phyloP scores from a whole-genome alignment of 2,113 vertebrate species.

The Rhabdornis inornatus region DNA sequence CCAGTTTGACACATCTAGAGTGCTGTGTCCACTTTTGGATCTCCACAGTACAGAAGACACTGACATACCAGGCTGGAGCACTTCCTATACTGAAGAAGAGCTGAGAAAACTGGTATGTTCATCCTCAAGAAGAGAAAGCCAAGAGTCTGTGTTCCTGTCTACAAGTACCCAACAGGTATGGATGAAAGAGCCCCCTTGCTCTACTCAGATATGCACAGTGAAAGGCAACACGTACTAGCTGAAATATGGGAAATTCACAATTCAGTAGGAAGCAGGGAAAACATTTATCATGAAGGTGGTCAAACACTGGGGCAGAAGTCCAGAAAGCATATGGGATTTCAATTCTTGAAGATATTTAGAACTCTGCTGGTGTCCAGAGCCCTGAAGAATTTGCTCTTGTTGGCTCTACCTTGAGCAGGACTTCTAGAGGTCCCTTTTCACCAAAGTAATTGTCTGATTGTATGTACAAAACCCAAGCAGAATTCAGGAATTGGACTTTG shows the following conservation, averaged over 20 bases:
- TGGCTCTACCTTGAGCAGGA: neutral
- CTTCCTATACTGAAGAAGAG: neutral
- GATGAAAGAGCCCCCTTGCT: neutral
- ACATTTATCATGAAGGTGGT: neutral
- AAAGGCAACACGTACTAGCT: neutral
- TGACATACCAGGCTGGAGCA: neutral
- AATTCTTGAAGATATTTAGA: neutral
- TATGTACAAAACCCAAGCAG: neutral
- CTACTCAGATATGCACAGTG: neutral
- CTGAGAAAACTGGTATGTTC: neutral
- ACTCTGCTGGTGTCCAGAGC: neutral
- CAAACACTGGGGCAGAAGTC: neutral
- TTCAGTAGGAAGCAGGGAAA: neutral
- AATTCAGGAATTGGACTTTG: neutral
- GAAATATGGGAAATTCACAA: neutral
- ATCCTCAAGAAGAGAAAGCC: neutral
- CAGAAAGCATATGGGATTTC: neutral
- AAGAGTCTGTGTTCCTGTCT: neutral
- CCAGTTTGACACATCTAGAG: neutral
- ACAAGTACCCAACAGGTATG: neutral
- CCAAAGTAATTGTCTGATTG: neutral
- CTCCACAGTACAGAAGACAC: neutral
- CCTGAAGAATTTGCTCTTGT: neutral
- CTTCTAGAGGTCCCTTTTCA: neutral
- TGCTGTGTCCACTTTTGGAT: neutral